phyloP scores from a whole-genome alignment of 2,113 vertebrate genomes.

The Cheirogaleus medius region DNA sequence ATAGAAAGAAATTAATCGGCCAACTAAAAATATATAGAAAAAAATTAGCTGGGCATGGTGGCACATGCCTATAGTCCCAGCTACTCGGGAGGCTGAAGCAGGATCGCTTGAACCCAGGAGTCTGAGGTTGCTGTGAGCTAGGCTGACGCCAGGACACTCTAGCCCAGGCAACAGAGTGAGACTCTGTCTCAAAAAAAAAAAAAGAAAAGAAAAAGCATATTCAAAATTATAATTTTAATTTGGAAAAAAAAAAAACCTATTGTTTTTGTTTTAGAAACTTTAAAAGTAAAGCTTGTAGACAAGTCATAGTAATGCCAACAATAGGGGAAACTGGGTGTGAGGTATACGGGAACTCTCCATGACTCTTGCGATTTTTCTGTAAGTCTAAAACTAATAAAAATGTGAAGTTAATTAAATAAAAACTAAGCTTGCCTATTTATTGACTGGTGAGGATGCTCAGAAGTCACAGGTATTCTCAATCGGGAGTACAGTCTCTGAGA shows the following conservation, averaged over 20 bases:
- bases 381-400: conserved; percentile 1
- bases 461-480: background rate
- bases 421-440: background rate
- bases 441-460: background rate
- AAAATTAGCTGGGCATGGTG: too few species aligned
- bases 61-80: too few species aligned
- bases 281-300: background rate
- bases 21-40: too few species aligned
- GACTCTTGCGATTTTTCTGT: background rate
- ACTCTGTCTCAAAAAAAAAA: too few species aligned
- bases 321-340: background rate
- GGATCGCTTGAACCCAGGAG: too few species aligned
- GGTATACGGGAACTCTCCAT: background rate
- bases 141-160: too few species aligned
- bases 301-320: background rate
- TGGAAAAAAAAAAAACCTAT: background rate
- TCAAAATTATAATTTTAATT: background rate
- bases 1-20: too few species aligned
- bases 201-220: background rate
- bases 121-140: too few species aligned
- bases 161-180: too few species aligned
- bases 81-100: too few species aligned
- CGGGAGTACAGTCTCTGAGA: background rate
- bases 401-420: background rate
- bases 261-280: background rate